Percentiles rank a stretch among this genome's conserved stretches.
These are phyloP conservation scores for Xanthia togata DNA, from an alignment of 2,888 invertebrate genomes.

Conservation along the genomic window DNA sequence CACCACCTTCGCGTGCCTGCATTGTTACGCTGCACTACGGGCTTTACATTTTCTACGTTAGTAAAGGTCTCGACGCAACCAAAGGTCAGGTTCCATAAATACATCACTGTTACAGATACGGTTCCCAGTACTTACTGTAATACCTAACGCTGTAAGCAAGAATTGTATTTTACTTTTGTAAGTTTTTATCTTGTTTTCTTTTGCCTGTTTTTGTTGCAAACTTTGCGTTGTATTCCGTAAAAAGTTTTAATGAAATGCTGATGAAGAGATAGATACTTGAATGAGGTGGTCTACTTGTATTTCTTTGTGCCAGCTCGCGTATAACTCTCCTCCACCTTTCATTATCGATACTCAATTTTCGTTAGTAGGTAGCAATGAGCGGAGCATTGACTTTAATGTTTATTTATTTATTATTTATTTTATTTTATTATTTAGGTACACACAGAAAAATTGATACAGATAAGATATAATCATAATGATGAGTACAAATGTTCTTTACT, in stretches of 20 bases:
- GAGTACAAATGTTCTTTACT: no score
- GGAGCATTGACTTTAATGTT: not conserved
- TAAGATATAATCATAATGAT: no score
- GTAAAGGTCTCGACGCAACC: constrained; percentile 68
- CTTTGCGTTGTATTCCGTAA: constrained; percentile 13
- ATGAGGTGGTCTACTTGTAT: constrained; percentile 3
- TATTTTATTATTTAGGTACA: no score
- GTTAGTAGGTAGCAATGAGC: not conserved
- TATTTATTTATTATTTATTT: no score
- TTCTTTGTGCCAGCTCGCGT: not conserved
- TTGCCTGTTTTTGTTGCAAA: constrained; percentile 30
- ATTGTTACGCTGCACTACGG: constrained; percentile 72
- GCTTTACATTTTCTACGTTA: constrained; percentile 66
- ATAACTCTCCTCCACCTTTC: not conserved
- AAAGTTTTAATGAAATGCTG: constrained; percentile 58
- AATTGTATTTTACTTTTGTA: constrained; percentile 13
- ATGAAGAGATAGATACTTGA: constrained; percentile 35
- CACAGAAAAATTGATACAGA: no score
- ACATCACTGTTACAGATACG: constrained; percentile 66
- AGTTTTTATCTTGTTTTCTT: constrained; percentile 15
- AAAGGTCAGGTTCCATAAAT: constrained; percentile 79
- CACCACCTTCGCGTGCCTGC: constrained; percentile 75
- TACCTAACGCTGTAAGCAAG: not conserved
- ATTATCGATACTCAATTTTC: constrained; percentile 1
- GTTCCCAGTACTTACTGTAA: constrained; percentile 14